These are phyloP conservation scores for Lepidocyrtinus sp. DNA, from an alignment of 2,888 invertebrate species.

Conservation along the genomic window DNA sequence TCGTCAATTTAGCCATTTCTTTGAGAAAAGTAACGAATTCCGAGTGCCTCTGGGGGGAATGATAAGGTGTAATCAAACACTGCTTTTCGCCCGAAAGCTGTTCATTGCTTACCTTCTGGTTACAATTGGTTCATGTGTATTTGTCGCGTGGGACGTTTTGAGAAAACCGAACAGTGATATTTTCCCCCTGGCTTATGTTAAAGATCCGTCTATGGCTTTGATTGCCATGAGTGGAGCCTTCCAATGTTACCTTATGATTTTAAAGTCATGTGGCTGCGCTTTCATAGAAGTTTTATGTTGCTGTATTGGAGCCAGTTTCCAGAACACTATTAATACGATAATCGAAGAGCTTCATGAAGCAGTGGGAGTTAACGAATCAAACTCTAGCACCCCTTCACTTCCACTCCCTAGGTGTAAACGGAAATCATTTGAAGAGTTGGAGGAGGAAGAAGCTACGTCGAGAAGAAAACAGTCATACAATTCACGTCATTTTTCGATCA, in stretches of 20 bases:
- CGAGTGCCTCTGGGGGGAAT: constrained; percentile 61
- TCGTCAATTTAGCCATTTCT: constrained; percentile 63
- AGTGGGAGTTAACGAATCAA: constrained; percentile 37
- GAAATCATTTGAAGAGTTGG: no score
- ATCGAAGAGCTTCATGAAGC: constrained; percentile 54
- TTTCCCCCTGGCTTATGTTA: constrained; percentile 37
- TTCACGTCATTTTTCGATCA: no score
- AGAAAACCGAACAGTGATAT: constrained; percentile 44
- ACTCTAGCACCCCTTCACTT: no score
- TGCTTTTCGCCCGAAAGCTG: constrained; percentile 37
- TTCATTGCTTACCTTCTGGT: constrained; percentile 48
- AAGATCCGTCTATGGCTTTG: constrained; percentile 27
- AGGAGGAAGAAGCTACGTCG: no score
- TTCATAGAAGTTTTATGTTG: constrained; percentile 67
- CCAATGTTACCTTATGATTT: constrained; percentile 61
- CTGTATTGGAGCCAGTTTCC: constrained; percentile 59
- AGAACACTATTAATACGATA: constrained; percentile 56
- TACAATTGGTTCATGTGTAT: constrained; percentile 34
- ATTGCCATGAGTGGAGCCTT: constrained; percentile 45
- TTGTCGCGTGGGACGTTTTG: constrained; percentile 28
- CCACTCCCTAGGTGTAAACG: no score
- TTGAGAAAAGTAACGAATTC: constrained; percentile 63
- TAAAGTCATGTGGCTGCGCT: constrained; percentile 60
- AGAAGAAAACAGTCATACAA: no score
- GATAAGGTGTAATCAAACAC: constrained; percentile 45